phyloP scores from a whole-genome alignment of 2,113 vertebrate species.

The Pachycephala philippinensis region DNA sequence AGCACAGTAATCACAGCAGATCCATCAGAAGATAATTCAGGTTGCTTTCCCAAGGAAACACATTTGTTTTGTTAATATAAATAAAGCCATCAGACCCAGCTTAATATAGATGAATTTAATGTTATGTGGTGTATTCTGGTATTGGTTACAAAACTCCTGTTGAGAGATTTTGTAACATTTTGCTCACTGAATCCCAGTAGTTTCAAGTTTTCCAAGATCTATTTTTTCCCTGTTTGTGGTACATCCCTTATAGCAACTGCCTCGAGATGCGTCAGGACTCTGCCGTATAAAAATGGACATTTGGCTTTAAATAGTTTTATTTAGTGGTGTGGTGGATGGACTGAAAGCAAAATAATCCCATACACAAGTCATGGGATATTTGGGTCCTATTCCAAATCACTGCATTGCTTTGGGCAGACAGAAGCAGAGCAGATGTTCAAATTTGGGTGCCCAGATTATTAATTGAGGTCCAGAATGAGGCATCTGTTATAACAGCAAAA shows the following conservation, averaged over 20 bases:
- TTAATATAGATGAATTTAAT: not conserved
- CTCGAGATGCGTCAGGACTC: not conserved
- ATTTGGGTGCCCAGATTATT: not conserved
- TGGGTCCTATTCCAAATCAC: not conserved
- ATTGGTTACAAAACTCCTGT: not conserved
- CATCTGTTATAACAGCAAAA: not conserved
- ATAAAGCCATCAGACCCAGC: not conserved
- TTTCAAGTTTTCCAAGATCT: not conserved
- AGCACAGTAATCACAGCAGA: not conserved
- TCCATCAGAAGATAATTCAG: not conserved
- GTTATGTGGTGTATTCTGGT: not conserved
- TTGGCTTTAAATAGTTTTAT: conserved; percentile 26
- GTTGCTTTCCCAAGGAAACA: not conserved
- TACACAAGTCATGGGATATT: not conserved
- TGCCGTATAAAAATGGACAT: not conserved
- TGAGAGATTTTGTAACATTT: not conserved
- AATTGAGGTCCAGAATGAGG: not conserved
- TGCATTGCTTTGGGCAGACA: not conserved
- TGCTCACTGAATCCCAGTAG: not conserved
- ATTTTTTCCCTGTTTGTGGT: not conserved
- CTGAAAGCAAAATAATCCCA: not conserved
- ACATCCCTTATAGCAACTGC: not conserved
- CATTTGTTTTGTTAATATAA: not conserved
- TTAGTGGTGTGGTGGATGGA: not conserved
- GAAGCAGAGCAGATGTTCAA: not conserved